A percentile compares a stretch with the other conserved stretches of the same genome.
Evolutionary conservation across 2,797 vertebrate genomes (phyloP).

Genomic region (Karalla daura): DNA sequence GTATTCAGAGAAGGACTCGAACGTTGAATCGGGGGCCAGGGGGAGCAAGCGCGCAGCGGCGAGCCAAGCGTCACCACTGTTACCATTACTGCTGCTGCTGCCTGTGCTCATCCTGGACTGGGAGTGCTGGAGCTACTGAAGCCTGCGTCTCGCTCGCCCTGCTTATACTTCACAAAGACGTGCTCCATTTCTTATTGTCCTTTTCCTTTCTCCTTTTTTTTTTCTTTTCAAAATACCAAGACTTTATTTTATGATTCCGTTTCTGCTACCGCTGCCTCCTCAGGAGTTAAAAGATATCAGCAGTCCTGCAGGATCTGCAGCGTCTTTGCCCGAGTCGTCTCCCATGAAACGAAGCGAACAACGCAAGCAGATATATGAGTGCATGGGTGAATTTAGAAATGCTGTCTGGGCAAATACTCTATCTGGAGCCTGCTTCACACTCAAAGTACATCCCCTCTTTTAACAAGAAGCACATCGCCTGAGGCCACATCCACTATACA

Average conservation of each 20-base stretch:
- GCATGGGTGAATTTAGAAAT: conserved; percentile 68
- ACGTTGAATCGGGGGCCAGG: conserved; percentile 74
- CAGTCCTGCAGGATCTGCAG: conserved; percentile 38
- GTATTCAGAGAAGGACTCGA: conserved; percentile 83
- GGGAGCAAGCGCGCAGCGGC: conserved; percentile 71
- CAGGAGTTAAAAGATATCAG: conserved; percentile 52
- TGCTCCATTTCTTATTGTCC: conserved; percentile 25
- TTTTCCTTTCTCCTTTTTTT: conserved; percentile 33
- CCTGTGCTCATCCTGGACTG: conserved; percentile 72
- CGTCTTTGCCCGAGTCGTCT: conserved; percentile 39
- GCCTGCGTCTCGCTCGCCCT: conserved; percentile 26
- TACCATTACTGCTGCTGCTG: conserved; percentile 73
- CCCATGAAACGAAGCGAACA: conserved; percentile 44
- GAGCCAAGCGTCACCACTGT: conserved; percentile 41
- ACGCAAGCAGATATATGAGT: conserved; percentile 55
- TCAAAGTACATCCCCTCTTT: conserved; percentile 66
- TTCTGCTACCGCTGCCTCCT: conserved; percentile 42
- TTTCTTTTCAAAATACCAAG: conserved; percentile 23
- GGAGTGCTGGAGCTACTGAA: conserved; percentile 68
- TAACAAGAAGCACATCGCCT: conserved; percentile 70
- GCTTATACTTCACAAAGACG: conserved; percentile 50
- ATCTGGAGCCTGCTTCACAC: conserved; percentile 56
- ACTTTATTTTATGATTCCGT: conserved; percentile 24
- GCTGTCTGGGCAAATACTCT: conserved; percentile 68
- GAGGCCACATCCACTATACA: conserved; percentile 68